Percentiles rank a stretch among this genome's conserved stretches.
Evolutionary conservation across 2,888 invertebrate genomes (phyloP).

Genomic region (Caenorhabditis japonica): DNA sequence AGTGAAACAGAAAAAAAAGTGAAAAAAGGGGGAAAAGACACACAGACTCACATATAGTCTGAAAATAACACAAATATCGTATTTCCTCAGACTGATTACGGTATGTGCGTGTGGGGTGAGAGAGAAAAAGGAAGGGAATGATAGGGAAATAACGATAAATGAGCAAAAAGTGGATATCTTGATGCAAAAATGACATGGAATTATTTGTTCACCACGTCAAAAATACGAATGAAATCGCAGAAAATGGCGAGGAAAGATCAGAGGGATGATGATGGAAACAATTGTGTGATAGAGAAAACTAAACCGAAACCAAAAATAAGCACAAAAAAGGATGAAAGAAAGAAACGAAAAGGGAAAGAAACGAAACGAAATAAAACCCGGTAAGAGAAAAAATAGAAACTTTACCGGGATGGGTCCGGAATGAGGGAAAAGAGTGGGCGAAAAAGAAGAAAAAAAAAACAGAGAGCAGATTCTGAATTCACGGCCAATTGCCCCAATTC

Average conservation of each 20-base stretch:
- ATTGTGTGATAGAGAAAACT: no score
- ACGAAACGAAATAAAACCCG: no score
- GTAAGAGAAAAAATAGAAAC: neutral
- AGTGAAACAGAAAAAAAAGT: no score
- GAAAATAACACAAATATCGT: no score
- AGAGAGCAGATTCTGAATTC: neutral
- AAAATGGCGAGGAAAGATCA: neutral
- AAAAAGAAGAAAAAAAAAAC: conserved; percentile 5
- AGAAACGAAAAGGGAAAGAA: neutral
- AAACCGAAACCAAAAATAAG: neutral
- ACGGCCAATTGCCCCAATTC: no score
- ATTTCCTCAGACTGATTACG: no score
- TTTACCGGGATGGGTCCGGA: neutral
- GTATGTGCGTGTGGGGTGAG: neutral
- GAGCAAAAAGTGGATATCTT: no score
- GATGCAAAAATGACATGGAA: neutral
- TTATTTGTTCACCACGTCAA: neutral
- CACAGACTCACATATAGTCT: no score
- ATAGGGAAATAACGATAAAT: neutral
- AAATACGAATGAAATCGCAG: neutral
- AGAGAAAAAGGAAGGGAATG: neutral
- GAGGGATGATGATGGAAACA: no score
- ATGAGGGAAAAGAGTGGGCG: neutral
- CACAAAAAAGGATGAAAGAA: neutral
- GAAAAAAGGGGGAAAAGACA: no score